Evolutionary conservation across 2,113 vertebrate genomes (phyloP).

Genomic region (Otolemur garnettii): DNA sequence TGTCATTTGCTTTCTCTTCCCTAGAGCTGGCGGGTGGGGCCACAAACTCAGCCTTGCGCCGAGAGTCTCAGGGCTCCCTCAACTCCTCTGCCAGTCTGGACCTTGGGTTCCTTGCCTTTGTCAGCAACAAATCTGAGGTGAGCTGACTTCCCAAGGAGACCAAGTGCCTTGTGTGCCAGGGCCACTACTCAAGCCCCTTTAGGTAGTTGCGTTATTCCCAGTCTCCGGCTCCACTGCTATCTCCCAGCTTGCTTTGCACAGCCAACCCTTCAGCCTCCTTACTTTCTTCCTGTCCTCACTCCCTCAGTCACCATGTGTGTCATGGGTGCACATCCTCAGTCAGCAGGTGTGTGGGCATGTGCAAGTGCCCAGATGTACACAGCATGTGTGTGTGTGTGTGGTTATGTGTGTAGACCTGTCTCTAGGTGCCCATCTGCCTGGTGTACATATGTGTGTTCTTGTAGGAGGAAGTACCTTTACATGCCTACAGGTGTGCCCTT

Average conservation of each 20-base stretch:
- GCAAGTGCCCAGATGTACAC: not conserved
- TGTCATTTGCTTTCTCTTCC: not conserved
- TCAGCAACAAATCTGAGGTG: conserved; percentile 89
- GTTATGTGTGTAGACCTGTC: not conserved
- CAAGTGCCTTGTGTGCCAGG: fast-evolving
- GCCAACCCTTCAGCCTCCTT: not conserved
- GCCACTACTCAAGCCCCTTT: fast-evolving
- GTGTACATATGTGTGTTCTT: not conserved
- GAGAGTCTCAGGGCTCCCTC: conserved; percentile 91
- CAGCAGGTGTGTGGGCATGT: not conserved
- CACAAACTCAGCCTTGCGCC: conserved; percentile 75
- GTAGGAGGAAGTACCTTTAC: not conserved
- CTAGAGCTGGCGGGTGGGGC: conserved; percentile 87
- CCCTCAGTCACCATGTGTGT: not conserved
- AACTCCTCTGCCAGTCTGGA: conserved; percentile 95
- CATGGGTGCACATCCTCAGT: not conserved
- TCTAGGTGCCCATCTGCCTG: not conserved
- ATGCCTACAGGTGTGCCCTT: conserved; percentile 11
- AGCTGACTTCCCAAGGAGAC: conserved; percentile 64
- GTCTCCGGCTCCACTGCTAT: not conserved
- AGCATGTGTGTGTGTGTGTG: too few relatives aligned
- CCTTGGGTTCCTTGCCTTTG: conserved; percentile 90
- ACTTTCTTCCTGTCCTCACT: not conserved
- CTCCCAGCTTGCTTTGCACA: not conserved
- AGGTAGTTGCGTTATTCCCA: not conserved